A percentile compares a stretch with the other conserved stretches of the same genome.
These are phyloP conservation scores for Epinephelus fuscoguttatus DNA, from an alignment of 2,113 vertebrate genomes.

Conservation along the genomic window DNA sequence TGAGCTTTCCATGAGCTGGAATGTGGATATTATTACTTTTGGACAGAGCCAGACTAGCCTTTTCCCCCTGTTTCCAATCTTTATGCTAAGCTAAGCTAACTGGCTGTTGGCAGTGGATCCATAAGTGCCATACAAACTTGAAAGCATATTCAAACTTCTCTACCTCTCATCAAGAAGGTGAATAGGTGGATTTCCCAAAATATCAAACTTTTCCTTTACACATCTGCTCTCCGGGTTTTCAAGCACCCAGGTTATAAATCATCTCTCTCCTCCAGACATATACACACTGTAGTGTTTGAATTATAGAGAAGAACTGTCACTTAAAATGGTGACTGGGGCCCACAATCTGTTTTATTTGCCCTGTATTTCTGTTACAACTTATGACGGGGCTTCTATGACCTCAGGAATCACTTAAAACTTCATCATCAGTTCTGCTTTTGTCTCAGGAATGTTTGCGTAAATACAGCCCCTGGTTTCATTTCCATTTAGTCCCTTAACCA, in stretches of 20 bases:
- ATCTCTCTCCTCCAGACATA: not conserved
- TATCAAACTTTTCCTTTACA: not conserved
- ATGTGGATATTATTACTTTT: too few species aligned
- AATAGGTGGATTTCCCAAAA: too few species aligned
- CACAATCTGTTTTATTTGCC: not conserved
- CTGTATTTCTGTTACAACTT: not conserved
- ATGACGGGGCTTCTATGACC: not conserved
- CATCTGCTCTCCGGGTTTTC: not conserved
- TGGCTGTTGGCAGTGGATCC: too few species aligned
- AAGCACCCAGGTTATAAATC: not conserved
- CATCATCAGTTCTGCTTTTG: not conserved
- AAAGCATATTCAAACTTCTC: too few species aligned
- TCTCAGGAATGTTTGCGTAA: not conserved
- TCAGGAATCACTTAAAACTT: not conserved
- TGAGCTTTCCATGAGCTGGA: too few species aligned
- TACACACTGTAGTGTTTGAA: not conserved
- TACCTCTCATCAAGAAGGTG: too few species aligned
- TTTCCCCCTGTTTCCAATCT: too few species aligned
- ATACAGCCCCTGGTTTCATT: not conserved
- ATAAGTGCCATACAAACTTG: too few species aligned
- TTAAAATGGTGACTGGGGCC: not conserved
- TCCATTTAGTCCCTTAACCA: conserved; percentile 4
- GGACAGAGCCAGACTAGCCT: too few species aligned
- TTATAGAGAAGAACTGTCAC: not conserved
- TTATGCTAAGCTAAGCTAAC: too few species aligned